These are phyloP conservation scores for Labeo catla DNA, from an alignment of 2,113 vertebrate genomes.

Conservation along the genomic window DNA sequence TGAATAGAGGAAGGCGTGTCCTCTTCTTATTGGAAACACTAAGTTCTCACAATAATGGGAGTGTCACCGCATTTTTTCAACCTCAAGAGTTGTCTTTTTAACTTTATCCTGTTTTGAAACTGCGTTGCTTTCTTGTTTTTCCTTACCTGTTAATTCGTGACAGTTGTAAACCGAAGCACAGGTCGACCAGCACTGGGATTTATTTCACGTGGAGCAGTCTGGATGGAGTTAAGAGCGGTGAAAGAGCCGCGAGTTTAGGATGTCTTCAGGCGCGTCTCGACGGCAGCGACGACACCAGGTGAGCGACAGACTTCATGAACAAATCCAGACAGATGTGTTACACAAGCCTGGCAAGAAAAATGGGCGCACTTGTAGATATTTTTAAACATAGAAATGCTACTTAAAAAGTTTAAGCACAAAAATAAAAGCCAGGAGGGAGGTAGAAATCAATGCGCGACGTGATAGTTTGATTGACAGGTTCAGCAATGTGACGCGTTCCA, in stretches of 20 bases:
- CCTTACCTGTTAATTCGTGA: constrained; percentile 5
- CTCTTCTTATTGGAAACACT: not conserved
- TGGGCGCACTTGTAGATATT: not conserved
- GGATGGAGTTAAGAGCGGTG: not conserved
- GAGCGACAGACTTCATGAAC: constrained; percentile 31
- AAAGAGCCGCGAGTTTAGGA: constrained; percentile 32
- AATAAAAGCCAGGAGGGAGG: not conserved
- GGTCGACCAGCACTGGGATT: not conserved
- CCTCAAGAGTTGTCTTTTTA: not conserved
- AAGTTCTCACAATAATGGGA: constrained; percentile 48
- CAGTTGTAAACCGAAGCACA: not conserved
- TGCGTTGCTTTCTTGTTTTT: not conserved
- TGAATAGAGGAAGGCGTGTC: constrained; percentile 41
- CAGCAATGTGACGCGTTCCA: not conserved
- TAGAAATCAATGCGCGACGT: not conserved
- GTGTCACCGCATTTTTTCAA: constrained; percentile 46
- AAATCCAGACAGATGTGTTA: not conserved
- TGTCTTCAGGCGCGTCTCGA: constrained; percentile 23
- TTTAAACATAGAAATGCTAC: not conserved
- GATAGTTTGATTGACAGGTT: not conserved
- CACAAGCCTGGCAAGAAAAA: not conserved
- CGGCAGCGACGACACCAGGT: constrained; percentile 43
- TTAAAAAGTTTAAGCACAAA: not conserved
- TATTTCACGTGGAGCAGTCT: not conserved
- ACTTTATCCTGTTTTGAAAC: not conserved